Evolutionary conservation across 2,888 invertebrate genomes (phyloP).

Genomic region (Acronicta psi): DNA sequence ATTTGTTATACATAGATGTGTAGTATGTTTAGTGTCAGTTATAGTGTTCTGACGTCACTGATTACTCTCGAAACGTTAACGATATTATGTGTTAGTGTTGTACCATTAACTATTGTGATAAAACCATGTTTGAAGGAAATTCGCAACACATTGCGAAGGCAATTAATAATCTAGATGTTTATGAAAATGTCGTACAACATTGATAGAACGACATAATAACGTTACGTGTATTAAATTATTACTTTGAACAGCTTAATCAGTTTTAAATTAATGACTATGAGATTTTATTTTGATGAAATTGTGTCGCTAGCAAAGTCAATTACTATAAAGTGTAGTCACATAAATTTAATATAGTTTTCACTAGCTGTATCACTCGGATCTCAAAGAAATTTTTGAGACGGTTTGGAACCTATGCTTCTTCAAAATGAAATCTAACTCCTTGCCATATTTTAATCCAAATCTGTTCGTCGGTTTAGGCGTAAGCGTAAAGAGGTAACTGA

Average conservation of each 20-base stretch:
- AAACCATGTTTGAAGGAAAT: conserved; percentile 6
- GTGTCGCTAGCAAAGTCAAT: no score
- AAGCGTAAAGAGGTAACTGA: no score
- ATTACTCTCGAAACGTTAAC: conserved; percentile 36
- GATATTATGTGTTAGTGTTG: conserved; percentile 15
- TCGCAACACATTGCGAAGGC: conserved; percentile 8
- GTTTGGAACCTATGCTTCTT: no score
- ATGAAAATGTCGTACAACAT: conserved; percentile 3
- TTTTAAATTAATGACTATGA: conserved; percentile 11
- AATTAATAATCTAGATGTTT: conserved; percentile 27
- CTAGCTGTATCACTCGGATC: no score
- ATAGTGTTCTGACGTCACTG: conserved; percentile 34
- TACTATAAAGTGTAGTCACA: no score
- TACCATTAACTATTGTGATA: conserved; percentile 22
- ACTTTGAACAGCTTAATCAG: conserved; percentile 14
- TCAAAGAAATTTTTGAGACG: no score
- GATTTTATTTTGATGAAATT: conserved; percentile 3
- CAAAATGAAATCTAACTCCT: no score
- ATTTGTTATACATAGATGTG: neutral
- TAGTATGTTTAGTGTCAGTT: neutral
- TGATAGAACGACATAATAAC: conserved; percentile 6
- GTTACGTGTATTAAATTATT: conserved; percentile 4
- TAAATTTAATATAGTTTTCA: no score
- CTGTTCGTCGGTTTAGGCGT: no score
- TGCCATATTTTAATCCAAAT: no score